Percentiles rank a stretch among this genome's conserved stretches.
Evolutionary conservation across 2,113 vertebrate genomes (phyloP).

Genomic region (Plecotus auritus): DNA sequence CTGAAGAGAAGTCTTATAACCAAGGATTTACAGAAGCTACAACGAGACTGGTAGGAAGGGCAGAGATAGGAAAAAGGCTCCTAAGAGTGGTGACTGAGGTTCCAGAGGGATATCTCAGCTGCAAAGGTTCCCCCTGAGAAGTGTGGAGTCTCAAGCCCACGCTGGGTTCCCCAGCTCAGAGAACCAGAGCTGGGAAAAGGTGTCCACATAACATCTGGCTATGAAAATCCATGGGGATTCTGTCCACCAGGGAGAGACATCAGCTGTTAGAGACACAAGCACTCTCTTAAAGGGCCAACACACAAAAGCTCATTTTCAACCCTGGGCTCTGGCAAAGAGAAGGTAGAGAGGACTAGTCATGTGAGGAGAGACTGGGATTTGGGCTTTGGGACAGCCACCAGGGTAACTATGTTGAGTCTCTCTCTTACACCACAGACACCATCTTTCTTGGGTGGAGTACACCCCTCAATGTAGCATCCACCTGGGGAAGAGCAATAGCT

Average conservation of each 20-base stretch:
- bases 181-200: background rate
- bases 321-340: background rate
- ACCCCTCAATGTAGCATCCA: background rate
- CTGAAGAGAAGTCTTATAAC: background rate
- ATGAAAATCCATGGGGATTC: background rate
- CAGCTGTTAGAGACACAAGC: background rate
- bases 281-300: background rate
- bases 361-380: background rate
- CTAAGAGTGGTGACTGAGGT: background rate
- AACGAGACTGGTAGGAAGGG: background rate
- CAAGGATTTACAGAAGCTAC: background rate
- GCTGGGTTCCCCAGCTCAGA: background rate
- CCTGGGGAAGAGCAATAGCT: background rate
- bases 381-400: background rate
- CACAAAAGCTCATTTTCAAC: background rate
- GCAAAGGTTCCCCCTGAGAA: background rate
- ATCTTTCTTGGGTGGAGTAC: background rate
- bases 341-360: background rate
- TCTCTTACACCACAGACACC: background rate
- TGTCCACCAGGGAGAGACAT: background rate
- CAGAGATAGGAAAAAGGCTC: background rate
- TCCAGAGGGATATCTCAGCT: background rate
- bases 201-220: background rate
- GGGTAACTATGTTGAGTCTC: background rate
- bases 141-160: background rate